A percentile compares a stretch with the other conserved stretches of the same genome.
Conservation (phyloP, 2,888 invertebrate species). For the Omphaloscelis lunosa region DNA sequence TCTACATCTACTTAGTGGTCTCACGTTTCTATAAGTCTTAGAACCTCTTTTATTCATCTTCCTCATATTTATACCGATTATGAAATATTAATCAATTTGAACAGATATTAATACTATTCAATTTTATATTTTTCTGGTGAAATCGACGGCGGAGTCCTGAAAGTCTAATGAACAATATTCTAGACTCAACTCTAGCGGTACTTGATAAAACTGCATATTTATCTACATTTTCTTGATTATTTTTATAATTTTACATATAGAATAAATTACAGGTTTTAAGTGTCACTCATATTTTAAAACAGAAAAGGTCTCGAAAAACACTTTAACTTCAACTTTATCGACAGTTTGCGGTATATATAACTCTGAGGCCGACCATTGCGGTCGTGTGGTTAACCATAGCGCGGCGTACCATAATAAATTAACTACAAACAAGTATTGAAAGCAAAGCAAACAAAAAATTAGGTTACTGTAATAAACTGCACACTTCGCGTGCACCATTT, state of each 20-base stretch:
- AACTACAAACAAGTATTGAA: conserved; percentile 43
- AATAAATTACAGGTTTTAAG: neutral
- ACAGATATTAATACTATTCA: neutral
- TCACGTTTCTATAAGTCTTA: neutral
- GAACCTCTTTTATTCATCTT: neutral
- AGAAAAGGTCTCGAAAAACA: neutral
- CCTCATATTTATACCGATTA: neutral
- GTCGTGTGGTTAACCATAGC: conserved; percentile 14
- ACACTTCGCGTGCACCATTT: conserved; percentile 53
- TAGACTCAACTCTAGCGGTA: too few relatives aligned
- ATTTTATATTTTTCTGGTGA: neutral
- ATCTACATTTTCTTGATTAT: neutral
- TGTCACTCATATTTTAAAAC: neutral
- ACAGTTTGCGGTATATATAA: conserved; percentile 17
- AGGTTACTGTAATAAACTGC: conserved; percentile 50
- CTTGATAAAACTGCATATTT: neutral
- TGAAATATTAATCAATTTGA: neutral
- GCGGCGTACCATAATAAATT: conserved; percentile 40
- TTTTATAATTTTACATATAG: neutral
- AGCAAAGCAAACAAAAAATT: conserved; percentile 51
- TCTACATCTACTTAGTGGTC: neutral
- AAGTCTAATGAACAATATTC: neutral
- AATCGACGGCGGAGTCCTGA: neutral
- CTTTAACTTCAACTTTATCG: neutral
- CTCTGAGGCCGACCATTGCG: conserved; percentile 3